Evolutionary conservation across 1,140 invertebrate species (phyloP), one percentile per base, ranked within the genome.

Genomic region (Forficula auricularia): DNA sequence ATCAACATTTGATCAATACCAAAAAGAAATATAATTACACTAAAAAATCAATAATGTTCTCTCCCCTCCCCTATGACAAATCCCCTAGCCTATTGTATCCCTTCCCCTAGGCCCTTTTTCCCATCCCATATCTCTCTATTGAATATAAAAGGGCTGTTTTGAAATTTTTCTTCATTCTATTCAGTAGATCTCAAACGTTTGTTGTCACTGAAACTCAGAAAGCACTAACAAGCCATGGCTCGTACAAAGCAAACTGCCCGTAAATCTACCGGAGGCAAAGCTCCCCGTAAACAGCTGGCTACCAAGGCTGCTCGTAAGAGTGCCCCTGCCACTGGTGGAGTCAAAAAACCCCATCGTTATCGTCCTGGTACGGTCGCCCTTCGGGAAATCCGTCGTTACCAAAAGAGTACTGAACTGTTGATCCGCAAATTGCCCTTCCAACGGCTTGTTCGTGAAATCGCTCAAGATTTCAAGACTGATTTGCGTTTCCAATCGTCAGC

Each of bases 401-500:
- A 79, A 48, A 79, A 79, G 48, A 75, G 77, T 2, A 88, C 83
- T 20, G 84, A 89, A 52, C 68, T 80, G 58, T 55, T 88, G 13
- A 86, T 89, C 58, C 70, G 83, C 38, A 89, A 88, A 62, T 61
- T 88, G 50, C 85, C 84, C 0, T 89, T 89, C 65, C 83, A 88
- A 56, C 70, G 83, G 51, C 59, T 87, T 39, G 82, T 87, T 20
- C 66, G 83, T 65, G 81, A 88, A 71, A 86, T 87, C 48, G 82
- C 84, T 6, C 83, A 87, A 50, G 82, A 87, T 60, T 77, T 77
- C 65, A 77, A 75, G 54, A 80, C 78, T 19, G 82, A 85, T 60
- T 56, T 85, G 20, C 71, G 81, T 57, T 85, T 85, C 62, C 81
- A 85, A 57, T 79, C 75, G 49, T 74, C 79, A 12, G 81, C 81